Conservation (phyloP, 1,140 invertebrate species). For the Coptotermes formosanus region DNA sequence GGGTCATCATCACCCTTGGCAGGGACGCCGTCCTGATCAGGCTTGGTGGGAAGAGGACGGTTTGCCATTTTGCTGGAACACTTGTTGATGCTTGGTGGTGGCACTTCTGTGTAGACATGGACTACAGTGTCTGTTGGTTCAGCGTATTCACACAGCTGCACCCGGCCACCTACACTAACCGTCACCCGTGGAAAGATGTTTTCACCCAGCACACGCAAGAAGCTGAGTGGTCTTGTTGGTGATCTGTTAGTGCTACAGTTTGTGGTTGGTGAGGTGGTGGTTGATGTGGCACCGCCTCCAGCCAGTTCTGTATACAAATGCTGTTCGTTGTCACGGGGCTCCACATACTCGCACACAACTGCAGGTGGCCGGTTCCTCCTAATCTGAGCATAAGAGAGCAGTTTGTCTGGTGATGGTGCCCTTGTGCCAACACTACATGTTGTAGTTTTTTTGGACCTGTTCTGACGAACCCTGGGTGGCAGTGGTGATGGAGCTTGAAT, state of each 20-base stretch:
- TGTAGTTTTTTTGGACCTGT: conserved; percentile 44
- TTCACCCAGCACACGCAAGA: conserved; percentile 48
- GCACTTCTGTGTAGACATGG: conserved; percentile 71
- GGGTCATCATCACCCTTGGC: background rate
- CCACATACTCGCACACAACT: conserved; percentile 52
- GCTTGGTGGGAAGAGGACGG: conserved; percentile 66
- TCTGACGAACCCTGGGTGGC: background rate
- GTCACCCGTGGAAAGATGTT: conserved; percentile 42
- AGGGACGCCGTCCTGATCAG: conserved; percentile 48
- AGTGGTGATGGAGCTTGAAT: conserved; percentile 42
- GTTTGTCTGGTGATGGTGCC: conserved; percentile 61
- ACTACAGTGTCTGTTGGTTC: conserved; percentile 54
- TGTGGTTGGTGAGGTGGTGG: conserved; percentile 30
- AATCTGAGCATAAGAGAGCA: conserved; percentile 46
- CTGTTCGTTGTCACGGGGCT: conserved; percentile 51
- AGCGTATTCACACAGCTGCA: conserved; percentile 61
- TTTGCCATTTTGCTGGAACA: conserved; percentile 54
- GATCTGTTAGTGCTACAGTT: conserved; percentile 36
- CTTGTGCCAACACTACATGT: conserved; percentile 53
- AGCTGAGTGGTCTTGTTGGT: conserved; percentile 41
- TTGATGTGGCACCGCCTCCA: conserved; percentile 35
- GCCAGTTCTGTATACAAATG: conserved; percentile 55
- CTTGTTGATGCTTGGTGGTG: conserved; percentile 41
- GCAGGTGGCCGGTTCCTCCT: conserved; percentile 40
- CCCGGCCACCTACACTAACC: conserved; percentile 37